These are phyloP conservation scores for Amphimallon solstitiale DNA, from an alignment of 2,888 invertebrate species.

Conservation along the genomic window DNA sequence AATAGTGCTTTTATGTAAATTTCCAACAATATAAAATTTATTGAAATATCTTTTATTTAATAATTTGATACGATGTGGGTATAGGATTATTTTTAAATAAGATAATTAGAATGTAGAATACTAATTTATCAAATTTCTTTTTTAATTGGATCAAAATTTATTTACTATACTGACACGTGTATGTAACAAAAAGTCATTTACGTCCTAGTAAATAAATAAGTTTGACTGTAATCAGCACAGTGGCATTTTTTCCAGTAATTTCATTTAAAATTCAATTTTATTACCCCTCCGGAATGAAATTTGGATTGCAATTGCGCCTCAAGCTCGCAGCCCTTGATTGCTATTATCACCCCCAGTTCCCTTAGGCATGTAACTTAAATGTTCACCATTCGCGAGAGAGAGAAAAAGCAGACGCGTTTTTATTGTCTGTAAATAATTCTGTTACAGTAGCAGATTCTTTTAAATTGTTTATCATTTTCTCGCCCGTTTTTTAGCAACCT, in stretches of 20 bases:
- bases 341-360: constrained; percentile 8
- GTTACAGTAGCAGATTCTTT: not conserved
- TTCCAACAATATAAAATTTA: too few relatives aligned
- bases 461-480: not conserved
- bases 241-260: constrained; percentile 4
- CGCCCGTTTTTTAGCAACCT: not conserved
- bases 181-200: too few relatives aligned
- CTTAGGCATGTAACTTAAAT: not conserved
- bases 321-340: constrained; percentile 1
- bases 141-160: too few relatives aligned
- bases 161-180: too few relatives aligned
- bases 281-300: constrained; percentile 13
- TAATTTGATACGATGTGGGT: too few relatives aligned
- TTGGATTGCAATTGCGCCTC: not conserved
- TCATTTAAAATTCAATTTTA: constrained; percentile 24
- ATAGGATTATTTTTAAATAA: too few relatives aligned
- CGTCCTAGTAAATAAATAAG: too few relatives aligned
- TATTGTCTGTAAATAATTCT: constrained; percentile 19
- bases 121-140: too few relatives aligned
- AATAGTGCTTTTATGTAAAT: too few relatives aligned
- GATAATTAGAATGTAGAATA: too few relatives aligned
- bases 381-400: not conserved
- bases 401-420: not conserved
- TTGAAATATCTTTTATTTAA: too few relatives aligned
- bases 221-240: too few relatives aligned